Evolutionary conservation across 2,888 invertebrate species (phyloP).

Genomic region (Drosophila formosana): DNA sequence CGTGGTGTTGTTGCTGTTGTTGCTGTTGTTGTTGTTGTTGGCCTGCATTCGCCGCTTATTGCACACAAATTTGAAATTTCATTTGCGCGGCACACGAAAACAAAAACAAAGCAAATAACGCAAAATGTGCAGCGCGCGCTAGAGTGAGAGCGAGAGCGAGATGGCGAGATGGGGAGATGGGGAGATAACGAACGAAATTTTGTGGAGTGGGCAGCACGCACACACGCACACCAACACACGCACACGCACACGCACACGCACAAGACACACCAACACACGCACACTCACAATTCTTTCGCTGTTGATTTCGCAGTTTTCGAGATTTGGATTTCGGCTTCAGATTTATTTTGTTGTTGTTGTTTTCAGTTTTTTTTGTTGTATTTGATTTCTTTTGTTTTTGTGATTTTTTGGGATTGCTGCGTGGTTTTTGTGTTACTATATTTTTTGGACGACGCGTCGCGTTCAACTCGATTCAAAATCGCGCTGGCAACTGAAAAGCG

Average conservation of each 20-base stretch:
- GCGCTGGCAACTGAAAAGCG: constrained; percentile 84
- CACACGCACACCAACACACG: constrained; percentile 2
- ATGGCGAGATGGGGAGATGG: not conserved
- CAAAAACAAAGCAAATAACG: constrained; percentile 29
- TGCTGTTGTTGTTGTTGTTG: constrained; percentile 46
- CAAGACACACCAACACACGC: not conserved
- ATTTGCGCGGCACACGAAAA: constrained; percentile 51
- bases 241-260: not conserved
- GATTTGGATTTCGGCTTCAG: constrained; percentile 18
- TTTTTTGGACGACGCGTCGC: constrained; percentile 58
- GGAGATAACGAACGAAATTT: constrained; percentile 1
- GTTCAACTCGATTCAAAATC: constrained; percentile 84
- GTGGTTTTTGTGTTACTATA: not conserved
- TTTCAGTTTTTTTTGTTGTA: not conserved
- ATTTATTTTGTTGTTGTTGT: constrained; percentile 5
- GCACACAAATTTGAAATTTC: constrained; percentile 71
- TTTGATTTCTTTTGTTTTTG: constrained; percentile 1
- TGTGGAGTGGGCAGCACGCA: not conserved
- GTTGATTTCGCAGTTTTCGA: constrained; percentile 16
- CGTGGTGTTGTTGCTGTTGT: constrained; percentile 13
- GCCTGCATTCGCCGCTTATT: constrained; percentile 72
- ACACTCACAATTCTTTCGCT: constrained; percentile 27
- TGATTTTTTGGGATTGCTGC: not conserved
- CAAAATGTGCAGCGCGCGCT: constrained; percentile 2
- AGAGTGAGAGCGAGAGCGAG: not conserved